Evolutionary conservation across 2,888 invertebrate species (phyloP), one percentile per base, ranked within the genome.

Genomic region (Sinentomon sp.): DNA sequence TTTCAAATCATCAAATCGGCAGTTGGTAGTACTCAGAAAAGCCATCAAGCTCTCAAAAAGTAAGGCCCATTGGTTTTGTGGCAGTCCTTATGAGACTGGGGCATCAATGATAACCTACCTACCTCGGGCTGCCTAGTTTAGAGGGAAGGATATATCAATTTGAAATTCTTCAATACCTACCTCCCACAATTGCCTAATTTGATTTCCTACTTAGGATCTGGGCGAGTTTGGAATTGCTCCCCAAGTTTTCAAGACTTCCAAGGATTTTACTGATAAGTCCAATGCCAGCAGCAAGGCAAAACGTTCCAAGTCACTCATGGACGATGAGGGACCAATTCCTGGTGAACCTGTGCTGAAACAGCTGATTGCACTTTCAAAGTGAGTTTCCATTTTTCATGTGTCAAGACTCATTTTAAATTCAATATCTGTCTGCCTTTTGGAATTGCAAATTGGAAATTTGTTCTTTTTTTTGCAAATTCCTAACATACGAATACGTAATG

Each of bases 191-290:
- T n/a, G n/a, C n/a, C n/a, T n/a, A n/a, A n/a, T n/a, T n/a, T n/a
- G n/a, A n/a, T n/a, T n/a, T n/a, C n/a, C n/a, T n/a, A n/a, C n/a
- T n/a, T n/a, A 64, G 62, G 94, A 97, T 53, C 62, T 80, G 17
- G 70, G 80, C 3, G 80, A 85, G 50, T 80, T 77, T 57, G 97
- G 94, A 13, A 87, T 97, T 43, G 89, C 94, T 0, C 89, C 89
- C 0, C 69, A 74, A 40, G 65, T 67, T 2, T 61, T 94, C 37
- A 66, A 71, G 45, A 72, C 85, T 0, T 74, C 72, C 2, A 64
- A 64, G 10, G 73, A 80, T 42, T 94, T 77, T 51, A 60, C 62
- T 17, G 44, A 52, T 41, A 45, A 48, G 17, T 38, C 40, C 13
- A 41, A 39, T 5, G 43, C 38, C 9, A 43, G 44, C 31, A 32